A percentile compares a stretch with the other conserved stretches of the same genome.
Evolutionary conservation across 2,888 invertebrate species (phyloP).

Genomic region (Orchesellides sinensis): DNA sequence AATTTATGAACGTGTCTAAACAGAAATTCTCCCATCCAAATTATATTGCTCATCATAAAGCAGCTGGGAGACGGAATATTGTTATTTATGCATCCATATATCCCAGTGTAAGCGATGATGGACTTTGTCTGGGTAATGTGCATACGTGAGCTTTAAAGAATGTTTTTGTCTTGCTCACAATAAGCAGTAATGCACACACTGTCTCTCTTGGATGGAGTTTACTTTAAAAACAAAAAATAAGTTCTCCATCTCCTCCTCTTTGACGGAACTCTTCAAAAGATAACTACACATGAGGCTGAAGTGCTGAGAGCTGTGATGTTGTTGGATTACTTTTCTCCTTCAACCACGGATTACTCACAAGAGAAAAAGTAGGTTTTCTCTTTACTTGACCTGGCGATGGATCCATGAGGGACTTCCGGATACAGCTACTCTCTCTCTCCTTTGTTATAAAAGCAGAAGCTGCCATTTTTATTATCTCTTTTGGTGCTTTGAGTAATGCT

Average conservation of each 20-base stretch:
- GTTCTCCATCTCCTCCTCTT: too few relatives aligned
- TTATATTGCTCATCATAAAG: conserved; percentile 50
- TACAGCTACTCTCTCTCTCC: neutral
- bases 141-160: neutral
- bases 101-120: conserved; percentile 18
- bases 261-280: neutral
- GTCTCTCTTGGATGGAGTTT: neutral
- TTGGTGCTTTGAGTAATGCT: conserved; percentile 48
- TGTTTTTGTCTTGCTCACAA: neutral
- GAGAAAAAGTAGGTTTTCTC: conserved; percentile 9
- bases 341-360: conserved; percentile 8
- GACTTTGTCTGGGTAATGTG: neutral
- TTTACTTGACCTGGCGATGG: conserved; percentile 44
- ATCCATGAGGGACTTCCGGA: conserved; percentile 54
- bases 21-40: conserved; percentile 45
- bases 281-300: neutral
- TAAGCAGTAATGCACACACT: neutral
- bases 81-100: conserved; percentile 16
- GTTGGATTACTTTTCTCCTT: neutral
- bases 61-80: conserved; percentile 44
- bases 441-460: neutral
- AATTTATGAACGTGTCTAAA: conserved; percentile 56
- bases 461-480: conserved; percentile 53
- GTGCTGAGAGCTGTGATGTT: neutral
- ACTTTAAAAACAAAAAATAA: conserved; percentile 18